Base-by-base conservation (phyloP, 2,888 invertebrate species). In the Andrena bicolor region DNA sequence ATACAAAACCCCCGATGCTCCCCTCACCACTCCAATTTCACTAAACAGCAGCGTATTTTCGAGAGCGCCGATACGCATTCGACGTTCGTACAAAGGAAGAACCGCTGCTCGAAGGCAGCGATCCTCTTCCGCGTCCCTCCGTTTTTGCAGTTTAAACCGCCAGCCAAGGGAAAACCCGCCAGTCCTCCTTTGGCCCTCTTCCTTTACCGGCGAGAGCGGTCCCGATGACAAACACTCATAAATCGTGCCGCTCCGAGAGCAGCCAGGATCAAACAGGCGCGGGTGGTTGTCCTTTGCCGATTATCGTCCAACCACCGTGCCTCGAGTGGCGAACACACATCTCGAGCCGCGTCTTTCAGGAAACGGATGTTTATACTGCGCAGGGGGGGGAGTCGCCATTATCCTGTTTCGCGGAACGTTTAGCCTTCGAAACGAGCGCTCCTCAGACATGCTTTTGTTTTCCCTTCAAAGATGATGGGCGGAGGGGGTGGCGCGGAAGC, bases 381-480 rank as follows among this genome's bases (percentile, higher is more conserved):
- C 5, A n/a, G 6, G 23, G 69, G 53, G 60, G 41, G 51, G 10
- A 16, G 58, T 41, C 26, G 28, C n/a, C 10, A 23, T 35, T 61
- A 65, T 60, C 23, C 56, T 56, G 28, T 41, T 64, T 64, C 60
- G 23, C 49, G 56, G 35, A 28, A 56, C 56, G 48, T 65, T 60
- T 20, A 32, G n/a, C n/a, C 26, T 32, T 20, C 48, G 41, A 70
- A 28, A 26, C 58, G 66, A 51, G 26, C 70, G 23, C 68, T 51
- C 26, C 28, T 65, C 53, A 60, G 72, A 51, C 73, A 30, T 10
- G 41, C 56, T 41, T 69, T 76, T 64, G 56, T 53, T 64, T 49
- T 7, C 63, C 41, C 28, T 56, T 76, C 48, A 56, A 56, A 56
- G 23, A 56, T 23, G 26, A 20, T 13, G 1, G 26, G 10, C 23